A percentile compares a stretch with the other conserved stretches of the same genome.
These are phyloP conservation scores for Momotus momota DNA, from an alignment of 2,797 vertebrate genomes.

Conservation along the genomic window DNA sequence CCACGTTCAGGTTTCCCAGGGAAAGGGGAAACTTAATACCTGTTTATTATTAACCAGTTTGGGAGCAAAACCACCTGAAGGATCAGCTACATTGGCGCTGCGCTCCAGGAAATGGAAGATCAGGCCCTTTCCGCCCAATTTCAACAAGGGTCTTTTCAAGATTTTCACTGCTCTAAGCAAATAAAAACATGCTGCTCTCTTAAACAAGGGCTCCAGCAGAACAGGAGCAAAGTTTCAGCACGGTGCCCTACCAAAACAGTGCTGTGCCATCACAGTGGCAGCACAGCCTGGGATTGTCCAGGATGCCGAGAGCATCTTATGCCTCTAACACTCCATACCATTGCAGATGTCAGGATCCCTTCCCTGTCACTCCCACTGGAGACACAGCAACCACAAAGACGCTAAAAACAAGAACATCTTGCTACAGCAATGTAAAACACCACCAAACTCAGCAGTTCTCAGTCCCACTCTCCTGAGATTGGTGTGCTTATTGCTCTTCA, in stretches of 20 bases:
- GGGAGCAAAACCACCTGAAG: neutral
- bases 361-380: accelerated
- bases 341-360: neutral
- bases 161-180: neutral
- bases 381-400: neutral
- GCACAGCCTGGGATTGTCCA: neutral
- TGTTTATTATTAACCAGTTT: conserved; percentile 13
- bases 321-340: neutral
- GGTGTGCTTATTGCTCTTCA: neutral
- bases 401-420: neutral
- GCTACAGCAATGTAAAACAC: neutral
- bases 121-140: neutral
- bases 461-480: accelerated
- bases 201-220: neutral
- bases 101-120: neutral
- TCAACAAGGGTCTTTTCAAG: neutral
- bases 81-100: neutral
- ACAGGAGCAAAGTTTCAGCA: neutral
- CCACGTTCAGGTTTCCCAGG: neutral
- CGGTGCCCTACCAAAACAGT: neutral
- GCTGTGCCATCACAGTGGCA: neutral
- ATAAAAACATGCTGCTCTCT: neutral
- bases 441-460: neutral
- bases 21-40: neutral
- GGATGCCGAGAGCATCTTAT: accelerated